Evolutionary conservation across 2,888 invertebrate genomes (phyloP).

Genomic region (Leptopilina myrica): DNA sequence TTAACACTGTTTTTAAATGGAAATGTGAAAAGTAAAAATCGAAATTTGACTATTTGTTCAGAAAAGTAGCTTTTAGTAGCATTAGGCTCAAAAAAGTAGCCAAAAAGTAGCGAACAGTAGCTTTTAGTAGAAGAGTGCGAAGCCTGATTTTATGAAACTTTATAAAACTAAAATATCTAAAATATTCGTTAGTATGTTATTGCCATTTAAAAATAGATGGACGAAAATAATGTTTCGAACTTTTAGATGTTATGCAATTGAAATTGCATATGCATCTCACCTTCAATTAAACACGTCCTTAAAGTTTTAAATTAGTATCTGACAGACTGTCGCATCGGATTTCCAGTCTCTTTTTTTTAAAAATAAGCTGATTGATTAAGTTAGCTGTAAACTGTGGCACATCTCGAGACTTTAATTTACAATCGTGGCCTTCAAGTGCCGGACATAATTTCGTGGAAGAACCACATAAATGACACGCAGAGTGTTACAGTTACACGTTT

Average conservation of each 20-base stretch:
- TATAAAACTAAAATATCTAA: no score
- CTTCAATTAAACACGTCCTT: slow-evolving; percentile 5
- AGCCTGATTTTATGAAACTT: no score
- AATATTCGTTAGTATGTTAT: no score
- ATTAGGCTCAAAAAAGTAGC: no score
- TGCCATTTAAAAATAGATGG: no score
- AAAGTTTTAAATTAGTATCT: background rate
- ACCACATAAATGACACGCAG: slow-evolving; percentile 5
- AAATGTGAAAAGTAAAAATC: no score
- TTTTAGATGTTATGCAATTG: slow-evolving; percentile 7
- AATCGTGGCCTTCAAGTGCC: slow-evolving; percentile 29
- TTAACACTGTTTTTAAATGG: no score
- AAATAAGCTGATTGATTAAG: slow-evolving; percentile 34
- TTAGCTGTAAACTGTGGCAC: background rate
- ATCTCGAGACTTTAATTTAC: background rate
- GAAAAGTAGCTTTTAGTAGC: no score
- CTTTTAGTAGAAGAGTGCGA: no score
- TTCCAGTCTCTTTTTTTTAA: slow-evolving; percentile 18
- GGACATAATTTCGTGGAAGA: slow-evolving; percentile 32
- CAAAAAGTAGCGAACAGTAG: no score
- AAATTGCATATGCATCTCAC: background rate
- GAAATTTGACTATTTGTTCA: no score
- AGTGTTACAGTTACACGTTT: slow-evolving; percentile 30
- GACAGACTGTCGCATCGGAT: slow-evolving; percentile 19
- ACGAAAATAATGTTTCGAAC: background rate